Evolutionary conservation across 2,797 vertebrate genomes (phyloP).

Genomic region (Hemibagrus guttatus): DNA sequence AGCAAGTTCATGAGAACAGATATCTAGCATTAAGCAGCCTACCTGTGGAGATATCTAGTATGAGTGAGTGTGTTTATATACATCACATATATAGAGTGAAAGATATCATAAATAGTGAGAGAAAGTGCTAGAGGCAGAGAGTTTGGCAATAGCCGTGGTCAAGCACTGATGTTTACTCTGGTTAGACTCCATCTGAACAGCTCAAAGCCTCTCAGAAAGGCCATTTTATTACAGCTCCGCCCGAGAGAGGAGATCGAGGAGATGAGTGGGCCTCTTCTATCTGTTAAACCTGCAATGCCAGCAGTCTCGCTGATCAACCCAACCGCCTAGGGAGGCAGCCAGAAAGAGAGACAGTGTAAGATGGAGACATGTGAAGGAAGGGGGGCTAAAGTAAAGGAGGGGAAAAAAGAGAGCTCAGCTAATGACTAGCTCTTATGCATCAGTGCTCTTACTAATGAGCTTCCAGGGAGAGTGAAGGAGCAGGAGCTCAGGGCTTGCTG

Average conservation of each 20-base stretch:
- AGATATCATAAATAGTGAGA: constrained; percentile 16
- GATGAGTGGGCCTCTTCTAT: constrained; percentile 66
- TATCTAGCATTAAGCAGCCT: constrained; percentile 67
- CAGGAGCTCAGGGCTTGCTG: constrained; percentile 89
- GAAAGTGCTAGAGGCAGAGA: constrained; percentile 8
- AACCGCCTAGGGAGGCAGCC: constrained; percentile 31
- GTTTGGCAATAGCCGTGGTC: constrained; percentile 71
- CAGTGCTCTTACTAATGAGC: constrained; percentile 99
- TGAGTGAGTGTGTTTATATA: constrained; percentile 42
- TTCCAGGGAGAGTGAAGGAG: constrained; percentile 97
- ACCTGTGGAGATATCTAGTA: constrained; percentile 45
- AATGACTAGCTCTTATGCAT: constrained; percentile 99
- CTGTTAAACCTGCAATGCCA: constrained; percentile 79
- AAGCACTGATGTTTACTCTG: constrained; percentile 76
- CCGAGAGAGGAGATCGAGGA: constrained; percentile 50
- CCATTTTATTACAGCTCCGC: constrained; percentile 48
- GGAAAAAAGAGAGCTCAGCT: constrained; percentile 78
- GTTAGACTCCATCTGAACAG: constrained; percentile 73
- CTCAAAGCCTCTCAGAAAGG: constrained; percentile 52
- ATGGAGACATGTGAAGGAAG: constrained; percentile 40
- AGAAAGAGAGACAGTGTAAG: constrained; percentile 39
- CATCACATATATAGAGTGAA: constrained; percentile 70
- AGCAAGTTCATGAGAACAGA: constrained; percentile 67
- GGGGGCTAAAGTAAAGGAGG: constrained; percentile 48
- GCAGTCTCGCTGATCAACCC: constrained; percentile 80